Conservation (phyloP, 2,888 invertebrate genomes). For the Panorpa germanica region DNA sequence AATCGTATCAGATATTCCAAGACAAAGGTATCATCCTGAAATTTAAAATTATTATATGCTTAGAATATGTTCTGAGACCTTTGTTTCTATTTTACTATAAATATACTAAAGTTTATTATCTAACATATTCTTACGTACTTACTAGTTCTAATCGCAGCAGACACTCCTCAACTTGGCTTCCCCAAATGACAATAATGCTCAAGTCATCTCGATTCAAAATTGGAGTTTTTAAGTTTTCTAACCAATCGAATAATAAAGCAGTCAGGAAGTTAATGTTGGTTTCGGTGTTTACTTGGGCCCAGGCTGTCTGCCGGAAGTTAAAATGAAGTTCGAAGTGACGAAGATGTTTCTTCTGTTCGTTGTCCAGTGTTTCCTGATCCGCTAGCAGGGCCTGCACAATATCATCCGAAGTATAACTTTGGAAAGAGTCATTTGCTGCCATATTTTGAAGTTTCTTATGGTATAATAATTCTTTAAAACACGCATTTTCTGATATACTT, state of each 20-base stretch:
- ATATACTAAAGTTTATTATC: slow-evolving; percentile 2
- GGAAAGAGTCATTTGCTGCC: too few relatives aligned
- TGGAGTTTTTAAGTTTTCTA: slow-evolving; percentile 52
- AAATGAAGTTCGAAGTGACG: slow-evolving; percentile 37
- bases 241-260: slow-evolving; percentile 53
- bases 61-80: neutral
- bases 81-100: neutral
- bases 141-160: slow-evolving; percentile 35
- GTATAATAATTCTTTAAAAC: too few relatives aligned
- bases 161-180: slow-evolving; percentile 39
- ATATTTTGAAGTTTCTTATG: too few relatives aligned
- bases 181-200: slow-evolving; percentile 40
- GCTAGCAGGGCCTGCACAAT: slow-evolving; percentile 30
- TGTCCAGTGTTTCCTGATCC: slow-evolving; percentile 35
- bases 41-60: slow-evolving; percentile 12
- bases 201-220: slow-evolving; percentile 45
- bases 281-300: slow-evolving; percentile 43
- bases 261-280: slow-evolving; percentile 38
- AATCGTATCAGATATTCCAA: slow-evolving; percentile 56
- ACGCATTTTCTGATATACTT: too few relatives aligned
- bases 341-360: slow-evolving; percentile 30
- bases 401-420: too few relatives aligned
- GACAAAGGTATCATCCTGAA: slow-evolving; percentile 43
- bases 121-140: slow-evolving; percentile 12
- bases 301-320: slow-evolving; percentile 45